Percentiles rank a stretch among this genome's conserved stretches.
Evolutionary conservation across 2,797 vertebrate species (phyloP).

Genomic region (Karalla daura): DNA sequence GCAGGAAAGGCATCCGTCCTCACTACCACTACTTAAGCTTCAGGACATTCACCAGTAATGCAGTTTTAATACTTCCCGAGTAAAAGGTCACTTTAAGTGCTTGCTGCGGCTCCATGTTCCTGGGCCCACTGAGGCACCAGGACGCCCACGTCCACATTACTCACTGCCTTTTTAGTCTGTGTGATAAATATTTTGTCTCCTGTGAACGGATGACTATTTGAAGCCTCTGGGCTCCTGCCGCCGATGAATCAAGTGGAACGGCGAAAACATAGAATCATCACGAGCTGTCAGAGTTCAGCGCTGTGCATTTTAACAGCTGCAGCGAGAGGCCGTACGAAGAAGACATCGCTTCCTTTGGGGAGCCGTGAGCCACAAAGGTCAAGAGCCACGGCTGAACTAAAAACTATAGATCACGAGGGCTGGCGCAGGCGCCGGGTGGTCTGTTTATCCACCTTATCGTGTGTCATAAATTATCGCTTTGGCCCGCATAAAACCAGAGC

Average conservation of each 20-base stretch:
- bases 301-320: slow-evolving; percentile 53
- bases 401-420: slow-evolving; percentile 28
- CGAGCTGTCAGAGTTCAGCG: slow-evolving; percentile 40
- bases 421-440: slow-evolving; percentile 36
- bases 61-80: not conserved
- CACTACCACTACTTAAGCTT: not conserved
- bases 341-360: slow-evolving; percentile 41
- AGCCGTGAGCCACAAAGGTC: slow-evolving; percentile 37
- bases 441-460: slow-evolving; percentile 39
- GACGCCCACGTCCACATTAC: slow-evolving; percentile 43
- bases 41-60: too few species aligned
- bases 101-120: not conserved
- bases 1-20: not conserved
- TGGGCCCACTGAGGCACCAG: slow-evolving; percentile 19
- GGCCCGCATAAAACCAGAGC: slow-evolving; percentile 22
- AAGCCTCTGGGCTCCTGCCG: slow-evolving; percentile 20
- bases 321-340: slow-evolving; percentile 22
- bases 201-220: slow-evolving; percentile 37
- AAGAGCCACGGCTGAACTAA: slow-evolving; percentile 20
- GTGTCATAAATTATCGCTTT: slow-evolving; percentile 35
- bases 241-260: slow-evolving; percentile 32
- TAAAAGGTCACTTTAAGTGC: not conserved
- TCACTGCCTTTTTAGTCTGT: slow-evolving; percentile 25
- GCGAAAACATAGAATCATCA: slow-evolving; percentile 40
- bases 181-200: slow-evolving; percentile 49